Conservation (phyloP, 1,140 invertebrate species). For the Saccostrea echinata region DNA sequence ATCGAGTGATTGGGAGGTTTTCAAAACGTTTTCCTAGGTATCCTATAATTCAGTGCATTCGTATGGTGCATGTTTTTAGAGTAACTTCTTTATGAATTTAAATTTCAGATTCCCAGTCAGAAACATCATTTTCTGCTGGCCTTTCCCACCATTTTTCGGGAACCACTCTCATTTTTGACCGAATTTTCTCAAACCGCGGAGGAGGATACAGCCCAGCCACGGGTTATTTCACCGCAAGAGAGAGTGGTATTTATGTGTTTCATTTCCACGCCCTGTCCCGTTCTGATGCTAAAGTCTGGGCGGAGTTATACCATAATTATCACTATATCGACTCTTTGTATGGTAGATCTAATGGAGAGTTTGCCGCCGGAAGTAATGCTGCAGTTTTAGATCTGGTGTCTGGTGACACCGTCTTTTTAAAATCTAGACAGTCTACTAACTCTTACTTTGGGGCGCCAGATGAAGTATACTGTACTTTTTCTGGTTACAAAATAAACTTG, state of each 20-base stretch:
- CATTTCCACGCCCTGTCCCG: conserved; percentile 59
- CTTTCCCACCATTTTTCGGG: conserved; percentile 30
- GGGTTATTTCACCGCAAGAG: conserved; percentile 39
- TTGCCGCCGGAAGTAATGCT: conserved; percentile 58
- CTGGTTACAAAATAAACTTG: conserved; percentile 46
- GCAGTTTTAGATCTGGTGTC: conserved; percentile 41
- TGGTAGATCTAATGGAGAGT: conserved; percentile 51
- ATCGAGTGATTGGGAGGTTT: background rate
- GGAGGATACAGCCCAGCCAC: conserved; percentile 27
- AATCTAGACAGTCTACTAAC: conserved; percentile 29
- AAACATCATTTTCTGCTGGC: conserved; percentile 58
- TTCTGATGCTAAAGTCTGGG: conserved; percentile 48
- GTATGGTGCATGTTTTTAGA: too few relatives aligned
- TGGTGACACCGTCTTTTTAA: conserved; percentile 56
- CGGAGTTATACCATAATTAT: conserved; percentile 62
- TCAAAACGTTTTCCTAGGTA: too few relatives aligned
- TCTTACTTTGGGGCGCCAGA: conserved; percentile 35
- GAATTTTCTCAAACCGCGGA: conserved; percentile 48
- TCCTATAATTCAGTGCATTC: too few relatives aligned
- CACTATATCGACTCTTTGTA: conserved; percentile 60
- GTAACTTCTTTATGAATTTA: background rate
- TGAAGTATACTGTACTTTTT: conserved; percentile 61
- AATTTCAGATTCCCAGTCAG: conserved; percentile 17
- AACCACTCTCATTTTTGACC: conserved; percentile 39
- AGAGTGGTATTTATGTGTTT: conserved; percentile 61